phyloP scores from a whole-genome alignment of 1,140 invertebrate species.

The Cotesia glomerata region DNA sequence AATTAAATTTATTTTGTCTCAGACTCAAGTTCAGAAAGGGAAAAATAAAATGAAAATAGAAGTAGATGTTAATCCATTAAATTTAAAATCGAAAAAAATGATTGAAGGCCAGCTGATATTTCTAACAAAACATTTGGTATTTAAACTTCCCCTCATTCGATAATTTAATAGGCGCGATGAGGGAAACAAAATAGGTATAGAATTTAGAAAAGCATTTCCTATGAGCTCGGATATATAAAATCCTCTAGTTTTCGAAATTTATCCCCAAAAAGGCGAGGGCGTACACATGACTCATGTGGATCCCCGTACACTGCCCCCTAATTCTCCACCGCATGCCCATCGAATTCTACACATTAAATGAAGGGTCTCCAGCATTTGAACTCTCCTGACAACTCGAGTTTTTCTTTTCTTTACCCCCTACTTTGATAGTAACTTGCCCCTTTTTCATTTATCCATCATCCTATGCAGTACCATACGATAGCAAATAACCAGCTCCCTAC shows the following conservation, averaged over 20 bases:
- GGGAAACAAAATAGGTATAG: conserved; percentile 5
- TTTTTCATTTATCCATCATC: conserved; percentile 1
- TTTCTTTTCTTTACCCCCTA: conserved; percentile 44
- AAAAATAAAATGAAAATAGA: background rate
- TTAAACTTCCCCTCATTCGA: background rate
- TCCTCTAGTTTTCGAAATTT: conserved; percentile 54
- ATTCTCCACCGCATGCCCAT: conserved; percentile 50
- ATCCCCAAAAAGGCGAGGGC: conserved; percentile 54
- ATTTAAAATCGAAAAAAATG: background rate
- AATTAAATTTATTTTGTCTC: background rate
- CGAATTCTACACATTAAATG: conserved; percentile 34
- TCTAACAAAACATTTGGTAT: conserved; percentile 6
- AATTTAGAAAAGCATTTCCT: conserved; percentile 24
- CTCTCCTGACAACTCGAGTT: conserved; percentile 51
- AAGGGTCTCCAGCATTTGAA: conserved; percentile 44
- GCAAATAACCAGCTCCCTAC: conserved; percentile 6
- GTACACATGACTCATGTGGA: conserved; percentile 56
- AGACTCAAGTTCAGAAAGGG: background rate
- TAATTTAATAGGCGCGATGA: background rate
- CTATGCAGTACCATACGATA: conserved; percentile 46
- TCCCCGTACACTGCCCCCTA: conserved; percentile 42
- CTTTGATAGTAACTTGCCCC: background rate
- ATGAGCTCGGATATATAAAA: conserved; percentile 24
- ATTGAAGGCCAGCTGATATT: background rate
- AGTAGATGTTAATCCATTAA: background rate